Evolutionary conservation across 2,888 invertebrate species (phyloP).

Genomic region (Tortrix viridana): DNA sequence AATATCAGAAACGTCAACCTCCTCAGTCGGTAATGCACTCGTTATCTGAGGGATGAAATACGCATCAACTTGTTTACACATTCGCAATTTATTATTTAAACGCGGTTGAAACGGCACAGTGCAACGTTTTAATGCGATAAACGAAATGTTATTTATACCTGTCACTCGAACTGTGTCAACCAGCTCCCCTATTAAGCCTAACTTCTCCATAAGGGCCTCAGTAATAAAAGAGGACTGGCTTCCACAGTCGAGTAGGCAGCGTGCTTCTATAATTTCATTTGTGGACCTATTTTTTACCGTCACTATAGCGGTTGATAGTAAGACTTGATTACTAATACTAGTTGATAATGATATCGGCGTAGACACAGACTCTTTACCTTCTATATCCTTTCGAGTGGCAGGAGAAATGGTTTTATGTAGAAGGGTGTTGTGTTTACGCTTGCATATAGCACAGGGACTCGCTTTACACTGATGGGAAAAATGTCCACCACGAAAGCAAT

Average conservation of each 20-base stretch:
- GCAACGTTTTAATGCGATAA: conserved; percentile 22
- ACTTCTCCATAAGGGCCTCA: conserved; percentile 10
- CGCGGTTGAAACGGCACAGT: conserved; percentile 14
- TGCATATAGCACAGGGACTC: conserved; percentile 15
- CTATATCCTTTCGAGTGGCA: background rate
- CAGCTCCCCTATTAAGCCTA: conserved; percentile 2
- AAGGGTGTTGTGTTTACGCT: conserved; percentile 15
- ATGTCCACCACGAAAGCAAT: conserved; percentile 29
- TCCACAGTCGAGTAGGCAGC: conserved; percentile 28
- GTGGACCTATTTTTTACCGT: conserved; percentile 15
- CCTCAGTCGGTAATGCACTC: background rate
- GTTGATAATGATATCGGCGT: conserved; percentile 18
- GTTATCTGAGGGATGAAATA: conserved; percentile 19
- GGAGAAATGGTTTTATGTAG: conserved; percentile 11
- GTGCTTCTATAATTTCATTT: conserved; percentile 22
- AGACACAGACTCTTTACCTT: conserved; percentile 13
- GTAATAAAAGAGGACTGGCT: conserved; percentile 31
- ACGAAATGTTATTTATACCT: conserved; percentile 25
- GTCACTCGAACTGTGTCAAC: conserved; percentile 21
- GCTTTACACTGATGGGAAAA: conserved; percentile 20
- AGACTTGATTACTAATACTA: conserved; percentile 10
- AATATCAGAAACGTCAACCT: conserved; percentile 7
- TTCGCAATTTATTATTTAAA: background rate
- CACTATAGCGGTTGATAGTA: conserved; percentile 28
- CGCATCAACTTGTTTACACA: conserved; percentile 9